Conservation (phyloP, 1,140 invertebrate species). For the Luehdorfia chinensis region DNA sequence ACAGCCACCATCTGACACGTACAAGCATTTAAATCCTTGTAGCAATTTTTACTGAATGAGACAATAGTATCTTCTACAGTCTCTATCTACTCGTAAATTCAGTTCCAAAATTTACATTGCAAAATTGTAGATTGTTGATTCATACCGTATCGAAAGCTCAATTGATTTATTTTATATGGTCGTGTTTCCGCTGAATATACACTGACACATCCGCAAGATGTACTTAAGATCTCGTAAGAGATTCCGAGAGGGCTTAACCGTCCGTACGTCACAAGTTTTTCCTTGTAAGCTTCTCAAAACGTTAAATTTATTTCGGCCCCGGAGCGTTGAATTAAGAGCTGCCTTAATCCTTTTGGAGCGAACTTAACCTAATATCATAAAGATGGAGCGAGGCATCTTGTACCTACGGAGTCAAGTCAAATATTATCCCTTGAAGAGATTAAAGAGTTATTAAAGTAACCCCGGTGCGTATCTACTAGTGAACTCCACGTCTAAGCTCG, state of each 20-base stretch:
- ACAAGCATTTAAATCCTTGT: conserved; percentile 3
- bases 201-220: conserved; percentile 19
- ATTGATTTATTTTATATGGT: conserved; percentile 15
- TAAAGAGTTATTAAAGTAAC: conserved; percentile 64
- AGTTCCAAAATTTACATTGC: too few species aligned
- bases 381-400: conserved; percentile 68
- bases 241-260: conserved; percentile 41
- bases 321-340: conserved; percentile 66
- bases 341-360: conserved; percentile 69
- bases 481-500: conserved; percentile 4
- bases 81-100: too few species aligned
- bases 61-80: too few species aligned
- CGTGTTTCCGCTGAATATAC: conserved; percentile 7
- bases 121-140: conserved; percentile 7
- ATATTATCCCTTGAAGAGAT: conserved; percentile 68
- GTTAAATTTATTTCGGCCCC: conserved; percentile 72
- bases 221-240: conserved; percentile 33
- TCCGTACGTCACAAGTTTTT: conserved; percentile 64
- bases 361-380: conserved; percentile 74
- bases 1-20: conserved; percentile 1
- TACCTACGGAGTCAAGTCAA: conserved; percentile 62
- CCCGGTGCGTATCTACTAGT: neutral
- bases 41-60: too few species aligned
- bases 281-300: conserved; percentile 66
- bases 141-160: conserved; percentile 10